These are phyloP conservation scores for Drosophila nr. perissopoda DNA, from an alignment of 2,888 invertebrate species.

Conservation along the genomic window DNA sequence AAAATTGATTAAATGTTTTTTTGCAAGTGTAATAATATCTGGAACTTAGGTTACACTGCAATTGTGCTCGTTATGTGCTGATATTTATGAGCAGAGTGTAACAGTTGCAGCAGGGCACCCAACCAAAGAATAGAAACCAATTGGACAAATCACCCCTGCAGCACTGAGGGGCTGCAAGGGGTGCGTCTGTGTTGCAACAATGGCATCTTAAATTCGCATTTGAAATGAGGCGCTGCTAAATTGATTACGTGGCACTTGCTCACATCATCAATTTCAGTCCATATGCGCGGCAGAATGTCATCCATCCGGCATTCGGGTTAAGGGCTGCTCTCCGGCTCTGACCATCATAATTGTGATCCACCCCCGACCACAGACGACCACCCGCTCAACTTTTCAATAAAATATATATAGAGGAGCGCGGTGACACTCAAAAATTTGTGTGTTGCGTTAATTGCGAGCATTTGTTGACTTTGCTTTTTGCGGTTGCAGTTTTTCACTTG, in stretches of 20 bases:
- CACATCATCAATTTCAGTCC: conserved; percentile 78
- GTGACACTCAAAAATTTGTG: conserved; percentile 71
- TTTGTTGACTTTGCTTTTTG: conserved; percentile 67
- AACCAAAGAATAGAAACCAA: conserved; percentile 26
- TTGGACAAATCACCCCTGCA: conserved; percentile 31
- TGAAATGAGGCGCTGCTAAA: conserved; percentile 69
- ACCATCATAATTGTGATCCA: conserved; percentile 30
- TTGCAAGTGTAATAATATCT: not conserved
- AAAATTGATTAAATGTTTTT: not conserved
- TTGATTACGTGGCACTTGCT: conserved; percentile 79
- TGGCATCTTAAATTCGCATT: conserved; percentile 79
- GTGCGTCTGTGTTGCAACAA: conserved; percentile 56
- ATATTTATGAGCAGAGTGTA: conserved; percentile 37
- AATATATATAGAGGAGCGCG: conserved; percentile 20
- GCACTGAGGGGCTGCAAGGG: conserved; percentile 12
- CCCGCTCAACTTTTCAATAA: conserved; percentile 9
- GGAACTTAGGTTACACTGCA: not conserved
- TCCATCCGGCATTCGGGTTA: conserved; percentile 39
- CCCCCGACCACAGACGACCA: not conserved
- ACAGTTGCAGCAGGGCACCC: conserved; percentile 7
- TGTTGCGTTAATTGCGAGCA: conserved; percentile 70
- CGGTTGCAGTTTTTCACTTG: conserved; percentile 49
- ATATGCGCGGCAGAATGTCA: conserved; percentile 62
- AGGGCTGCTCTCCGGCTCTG: conserved; percentile 29
- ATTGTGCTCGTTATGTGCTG: conserved; percentile 49